Evolutionary conservation across 2,113 vertebrate genomes (phyloP), one percentile per base, ranked within the genome.

Genomic region (Struthio camelus): DNA sequence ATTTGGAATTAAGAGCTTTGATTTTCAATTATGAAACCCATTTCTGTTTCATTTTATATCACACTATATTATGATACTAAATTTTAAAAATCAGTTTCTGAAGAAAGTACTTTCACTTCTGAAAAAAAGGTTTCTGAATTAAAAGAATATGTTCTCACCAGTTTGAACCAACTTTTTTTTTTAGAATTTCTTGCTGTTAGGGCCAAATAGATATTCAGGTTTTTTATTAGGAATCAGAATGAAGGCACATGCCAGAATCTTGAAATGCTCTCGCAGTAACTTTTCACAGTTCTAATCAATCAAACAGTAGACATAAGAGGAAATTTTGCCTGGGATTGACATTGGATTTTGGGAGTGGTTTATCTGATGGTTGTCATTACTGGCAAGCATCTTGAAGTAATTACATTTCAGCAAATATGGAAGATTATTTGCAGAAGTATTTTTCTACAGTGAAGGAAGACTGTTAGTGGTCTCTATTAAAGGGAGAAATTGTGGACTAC

Each of bases 191-290:
- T 38, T 66, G 67, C 24, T 78, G 6, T 34, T 73, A 51, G 18
- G 10, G 7, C 7, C 5, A 15, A 48, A 19, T 9, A 61, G 28
- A 23, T 61, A 48, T 20, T 46, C 0, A 24, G 48, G 81, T 87
- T 75, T 53, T 53, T 23, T 50, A 10, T 73, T 80, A 70, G 40
- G 14, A 48, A 30, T 78, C 14, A 66, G 44, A 77, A 77, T n/a
- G 50, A 93, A 85, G 38, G 15, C 50, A 76, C 17, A 28, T 51
- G 24, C 32, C 14, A 64, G 46, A 76, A 66, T 56, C 42, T 73
- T 69, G 9, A 9, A 80, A 0, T 75, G 24, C 17, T 70, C 6
- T 10, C 1, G 0, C 2, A 0, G n/a, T 42, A 80, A 9, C 12
- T 73, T 51, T 75, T 75, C 19, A 32, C 20, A 48, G 24, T 7